Evolutionary conservation across 2,888 invertebrate species (phyloP), one percentile per base, ranked within the genome.

Genomic region (Stenchaetothrips biformis): DNA sequence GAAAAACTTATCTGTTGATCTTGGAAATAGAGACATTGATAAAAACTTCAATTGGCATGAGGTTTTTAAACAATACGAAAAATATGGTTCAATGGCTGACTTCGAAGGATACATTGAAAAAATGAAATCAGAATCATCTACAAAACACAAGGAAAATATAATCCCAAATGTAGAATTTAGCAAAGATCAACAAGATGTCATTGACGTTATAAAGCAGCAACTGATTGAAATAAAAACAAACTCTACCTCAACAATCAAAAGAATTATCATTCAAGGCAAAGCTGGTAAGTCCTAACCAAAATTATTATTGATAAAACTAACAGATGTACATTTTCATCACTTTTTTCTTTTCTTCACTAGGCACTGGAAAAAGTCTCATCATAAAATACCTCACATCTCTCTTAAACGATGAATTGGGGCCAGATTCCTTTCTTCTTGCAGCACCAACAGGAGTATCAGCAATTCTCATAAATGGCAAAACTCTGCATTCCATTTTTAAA

Each of bases 11-110:
- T 7, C 21, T 79, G 48, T 79, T 7, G 9, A 27, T 4, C 4
- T 79, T 4, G 78, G 80, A 47, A 18, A 25, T 3, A 13, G 80
- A 67, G 67, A 80, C 37, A 47, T 79, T 9, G 80, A 80, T 37
- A n/a, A n/a, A n/a, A n/a, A n/a, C n/a, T n/a, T n/a, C n/a, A n/a
- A n/a, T n/a, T n/a, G n/a, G n/a, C n/a, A n/a, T n/a, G n/a, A n/a
- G n/a, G n/a, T n/a, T n/a, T n/a, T n/a, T n/a, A n/a, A n/a, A n/a
- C n/a, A n/a, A n/a, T n/a, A n/a, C n/a, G n/a, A n/a, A n/a, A n/a
- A n/a, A n/a, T n/a, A n/a, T n/a, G n/a, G n/a, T n/a, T n/a, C n/a
- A n/a, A n/a, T n/a, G n/a, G n/a, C n/a, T n/a, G n/a, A n/a, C n/a
- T n/a, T n/a, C n/a, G n/a, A n/a, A n/a, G n/a, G n/a, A n/a, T n/a